Percentiles rank a stretch among this genome's conserved stretches.
Conservation (phyloP, 2,888 invertebrate species). For the Drosophila ustulata region DNA sequence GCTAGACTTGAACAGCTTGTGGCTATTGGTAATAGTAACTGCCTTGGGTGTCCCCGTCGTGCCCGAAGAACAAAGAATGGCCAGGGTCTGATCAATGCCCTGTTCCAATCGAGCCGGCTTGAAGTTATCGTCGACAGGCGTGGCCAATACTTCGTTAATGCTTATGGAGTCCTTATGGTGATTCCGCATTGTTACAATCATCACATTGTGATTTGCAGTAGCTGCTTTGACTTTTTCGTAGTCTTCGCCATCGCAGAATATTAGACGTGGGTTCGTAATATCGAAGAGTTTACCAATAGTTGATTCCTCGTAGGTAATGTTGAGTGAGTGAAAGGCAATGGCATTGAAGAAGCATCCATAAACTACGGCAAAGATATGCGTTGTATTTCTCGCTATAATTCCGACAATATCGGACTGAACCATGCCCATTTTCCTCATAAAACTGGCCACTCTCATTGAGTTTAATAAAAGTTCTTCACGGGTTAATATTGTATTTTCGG, state of each 20-base stretch:
- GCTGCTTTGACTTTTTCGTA: constrained; percentile 51
- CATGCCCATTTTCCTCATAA: constrained; percentile 57
- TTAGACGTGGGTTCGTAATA: constrained; percentile 64
- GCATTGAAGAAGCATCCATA: constrained; percentile 77
- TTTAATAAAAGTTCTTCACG: constrained; percentile 54
- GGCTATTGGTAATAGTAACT: constrained; percentile 64
- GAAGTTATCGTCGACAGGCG: constrained; percentile 46
- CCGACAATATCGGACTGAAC: constrained; percentile 73
- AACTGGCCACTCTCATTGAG: constrained; percentile 67
- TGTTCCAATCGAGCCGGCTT: constrained; percentile 61
- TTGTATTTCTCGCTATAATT: constrained; percentile 73
- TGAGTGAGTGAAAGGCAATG: constrained; percentile 68
- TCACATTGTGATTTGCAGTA: constrained; percentile 26
- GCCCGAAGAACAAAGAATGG: constrained; percentile 82
- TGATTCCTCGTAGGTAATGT: constrained; percentile 51
- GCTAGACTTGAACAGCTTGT: constrained; percentile 8
- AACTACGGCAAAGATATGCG: constrained; percentile 65
- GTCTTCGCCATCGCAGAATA: constrained; percentile 69
- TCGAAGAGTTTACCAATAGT: constrained; percentile 56
- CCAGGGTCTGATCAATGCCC: constrained; percentile 73
- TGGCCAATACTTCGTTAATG: constrained; percentile 46
- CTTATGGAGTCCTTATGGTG: constrained; percentile 35
- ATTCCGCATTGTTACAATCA: constrained; percentile 64
- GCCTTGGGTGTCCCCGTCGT: constrained; percentile 81
- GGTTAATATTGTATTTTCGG: constrained; percentile 58